These are phyloP conservation scores for Belgica antarctica DNA, from an alignment of 2,888 invertebrate genomes.

Conservation along the genomic window DNA sequence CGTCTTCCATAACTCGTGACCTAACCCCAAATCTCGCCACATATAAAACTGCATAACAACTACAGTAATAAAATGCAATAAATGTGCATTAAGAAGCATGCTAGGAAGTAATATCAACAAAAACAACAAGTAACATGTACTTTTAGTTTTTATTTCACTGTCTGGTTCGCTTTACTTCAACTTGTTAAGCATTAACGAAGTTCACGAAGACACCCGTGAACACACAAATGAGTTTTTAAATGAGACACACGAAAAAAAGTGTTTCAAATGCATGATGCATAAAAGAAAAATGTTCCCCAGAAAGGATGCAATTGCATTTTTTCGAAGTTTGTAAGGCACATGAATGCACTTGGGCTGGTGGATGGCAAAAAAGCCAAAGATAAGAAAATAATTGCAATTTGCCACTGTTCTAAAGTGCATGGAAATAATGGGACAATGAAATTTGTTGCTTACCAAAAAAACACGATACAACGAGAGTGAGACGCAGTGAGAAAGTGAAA, in stretches of 20 bases:
- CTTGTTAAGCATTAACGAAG: not conserved
- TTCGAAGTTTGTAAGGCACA: not conserved
- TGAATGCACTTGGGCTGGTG: constrained; percentile 24
- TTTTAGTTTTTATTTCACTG: constrained; percentile 34
- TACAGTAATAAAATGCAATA: not conserved
- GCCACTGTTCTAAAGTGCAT: constrained; percentile 29
- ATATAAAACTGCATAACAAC: not conserved
- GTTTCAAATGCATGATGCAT: constrained; percentile 36
- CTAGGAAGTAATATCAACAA: no score
- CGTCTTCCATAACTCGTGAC: no score
- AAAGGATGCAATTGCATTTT: constrained; percentile 41
- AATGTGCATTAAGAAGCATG: not conserved
- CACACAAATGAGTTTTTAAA: constrained; percentile 20
- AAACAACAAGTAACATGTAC: constrained; percentile 17
- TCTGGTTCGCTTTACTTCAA: constrained; percentile 32
- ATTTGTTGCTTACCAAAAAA: not conserved
- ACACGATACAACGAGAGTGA: constrained; percentile 8
- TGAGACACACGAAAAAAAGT: not conserved
- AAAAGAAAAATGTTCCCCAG: constrained; percentile 9
- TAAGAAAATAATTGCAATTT: constrained; percentile 37
- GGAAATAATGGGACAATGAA: constrained; percentile 42
- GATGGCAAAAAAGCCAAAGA: constrained; percentile 12
- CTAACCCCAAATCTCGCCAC: no score
- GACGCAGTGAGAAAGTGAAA: not conserved
- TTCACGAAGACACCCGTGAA: constrained; percentile 15